A percentile compares a stretch with the other conserved stretches of the same genome.
phyloP scores from a whole-genome alignment of 2,797 vertebrate genomes.

The Mormyrops attenuatus region DNA sequence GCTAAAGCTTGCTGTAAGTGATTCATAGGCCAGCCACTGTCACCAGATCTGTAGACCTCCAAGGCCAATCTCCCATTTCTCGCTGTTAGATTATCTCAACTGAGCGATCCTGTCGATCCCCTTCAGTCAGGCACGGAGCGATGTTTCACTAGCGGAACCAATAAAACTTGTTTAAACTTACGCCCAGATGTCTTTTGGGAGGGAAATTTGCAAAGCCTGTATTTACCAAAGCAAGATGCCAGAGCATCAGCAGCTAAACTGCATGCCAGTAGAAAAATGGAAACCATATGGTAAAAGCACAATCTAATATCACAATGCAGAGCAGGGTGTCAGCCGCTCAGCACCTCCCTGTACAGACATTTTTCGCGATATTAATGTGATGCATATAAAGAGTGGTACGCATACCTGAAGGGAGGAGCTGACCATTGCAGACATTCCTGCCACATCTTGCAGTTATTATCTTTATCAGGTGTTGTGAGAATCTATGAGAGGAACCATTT shows the following conservation, averaged over 20 bases:
- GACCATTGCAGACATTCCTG: not conserved
- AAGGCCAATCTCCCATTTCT: not conserved
- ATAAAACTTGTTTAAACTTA: not conserved
- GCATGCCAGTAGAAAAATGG: not conserved
- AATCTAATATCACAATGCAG: not conserved
- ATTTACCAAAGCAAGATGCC: not conserved
- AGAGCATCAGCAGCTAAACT: not conserved
- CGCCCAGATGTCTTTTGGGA: not conserved
- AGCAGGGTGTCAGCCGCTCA: not conserved
- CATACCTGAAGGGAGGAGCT: not conserved
- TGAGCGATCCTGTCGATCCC: not conserved
- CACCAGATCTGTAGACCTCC: not conserved
- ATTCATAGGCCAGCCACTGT: not conserved
- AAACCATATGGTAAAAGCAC: not conserved
- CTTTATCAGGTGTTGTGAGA: not conserved
- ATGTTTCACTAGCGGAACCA: not conserved
- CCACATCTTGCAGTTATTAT: constrained; percentile 8
- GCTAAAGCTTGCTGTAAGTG: not conserved
- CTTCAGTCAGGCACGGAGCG: not conserved
- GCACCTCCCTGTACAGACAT: not conserved
- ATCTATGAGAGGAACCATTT: not conserved
- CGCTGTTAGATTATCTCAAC: not conserved
- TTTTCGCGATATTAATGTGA: not conserved
- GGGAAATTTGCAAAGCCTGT: not conserved
- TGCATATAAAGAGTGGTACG: not conserved